A percentile compares a stretch with the other conserved stretches of the same genome.
These are phyloP conservation scores for Euproctis similis DNA, from an alignment of 2,888 invertebrate species.

Conservation along the genomic window DNA sequence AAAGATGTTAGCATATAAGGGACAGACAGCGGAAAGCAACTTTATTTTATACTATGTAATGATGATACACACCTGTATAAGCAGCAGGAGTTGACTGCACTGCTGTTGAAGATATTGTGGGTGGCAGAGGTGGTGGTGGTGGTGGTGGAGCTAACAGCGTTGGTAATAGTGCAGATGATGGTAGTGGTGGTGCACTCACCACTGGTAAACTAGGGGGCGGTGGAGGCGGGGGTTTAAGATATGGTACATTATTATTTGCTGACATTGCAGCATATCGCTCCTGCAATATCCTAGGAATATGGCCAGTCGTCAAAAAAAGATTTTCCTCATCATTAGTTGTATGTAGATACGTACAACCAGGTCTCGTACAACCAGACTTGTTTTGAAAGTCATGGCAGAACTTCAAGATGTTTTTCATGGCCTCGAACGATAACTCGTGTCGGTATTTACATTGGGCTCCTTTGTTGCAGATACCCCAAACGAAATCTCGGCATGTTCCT, in stretches of 20 bases:
- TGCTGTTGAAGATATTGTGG: not conserved
- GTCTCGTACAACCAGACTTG: slow-evolving; percentile 42
- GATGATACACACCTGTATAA: not conserved
- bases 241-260: slow-evolving; percentile 3
- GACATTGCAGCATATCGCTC: slow-evolving; percentile 46
- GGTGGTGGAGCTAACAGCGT: slow-evolving; percentile 20
- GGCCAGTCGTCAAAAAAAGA: slow-evolving; percentile 38
- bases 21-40: no score
- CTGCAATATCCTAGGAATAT: slow-evolving; percentile 43
- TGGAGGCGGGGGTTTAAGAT: not conserved
- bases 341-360: slow-evolving; percentile 53
- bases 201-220: slow-evolving; percentile 1
- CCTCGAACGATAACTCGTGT: slow-evolving; percentile 46
- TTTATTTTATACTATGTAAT: no score
- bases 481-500: slow-evolving; percentile 46
- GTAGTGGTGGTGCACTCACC: slow-evolving; percentile 11
- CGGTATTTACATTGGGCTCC: slow-evolving; percentile 44
- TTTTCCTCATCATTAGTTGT: slow-evolving; percentile 48
- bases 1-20: no score
- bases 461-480: slow-evolving; percentile 57
- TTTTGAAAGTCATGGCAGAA: slow-evolving; percentile 65
- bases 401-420: slow-evolving; percentile 48
- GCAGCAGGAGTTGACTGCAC: not conserved
- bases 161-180: slow-evolving; percentile 14
- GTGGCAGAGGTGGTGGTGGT: slow-evolving; percentile 25